These are phyloP conservation scores for Cladorhizidae sp. DNA, from an alignment of 37 sponge, comb jelly and placozoan species.

Conservation along the genomic window DNA sequence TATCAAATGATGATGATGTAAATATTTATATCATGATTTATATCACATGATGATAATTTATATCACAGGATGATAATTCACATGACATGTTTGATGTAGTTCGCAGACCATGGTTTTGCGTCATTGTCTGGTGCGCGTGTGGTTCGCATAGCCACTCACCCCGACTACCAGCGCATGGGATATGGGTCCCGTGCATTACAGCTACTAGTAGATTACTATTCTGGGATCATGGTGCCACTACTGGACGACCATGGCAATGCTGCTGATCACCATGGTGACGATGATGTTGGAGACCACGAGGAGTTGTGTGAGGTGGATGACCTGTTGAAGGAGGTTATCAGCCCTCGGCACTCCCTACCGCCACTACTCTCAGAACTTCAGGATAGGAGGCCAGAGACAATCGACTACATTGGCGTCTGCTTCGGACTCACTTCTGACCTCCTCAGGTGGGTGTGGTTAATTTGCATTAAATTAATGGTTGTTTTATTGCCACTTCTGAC, in stretches of 20 bases:
- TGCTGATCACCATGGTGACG: background rate
- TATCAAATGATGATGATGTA: too few species aligned
- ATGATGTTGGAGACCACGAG: background rate
- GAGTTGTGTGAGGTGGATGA: background rate
- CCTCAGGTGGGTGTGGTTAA: background rate
- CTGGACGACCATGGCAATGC: background rate
- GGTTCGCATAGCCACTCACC: constrained; percentile 96
- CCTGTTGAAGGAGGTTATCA: constrained; percentile 69
- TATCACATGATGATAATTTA: too few species aligned
- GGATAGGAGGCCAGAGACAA: constrained; percentile 74
- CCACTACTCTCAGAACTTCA: constrained; percentile 78
- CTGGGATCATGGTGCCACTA: constrained; percentile 58
- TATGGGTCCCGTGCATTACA: constrained; percentile 89
- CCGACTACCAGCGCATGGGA: constrained; percentile 96
- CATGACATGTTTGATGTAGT: constrained; percentile 58
- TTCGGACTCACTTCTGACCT: constrained; percentile 72
- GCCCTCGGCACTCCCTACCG: constrained; percentile 78
- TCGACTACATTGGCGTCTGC: constrained; percentile 89
- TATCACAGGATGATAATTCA: too few species aligned
- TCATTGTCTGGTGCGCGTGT: constrained; percentile 88
- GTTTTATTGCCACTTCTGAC: too few species aligned
- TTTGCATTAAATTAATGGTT: background rate
- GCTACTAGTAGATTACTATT: constrained; percentile 79
- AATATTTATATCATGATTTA: too few species aligned
- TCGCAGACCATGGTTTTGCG: constrained; percentile 91